phyloP scores from a whole-genome alignment of 1,140 invertebrate species.

The Drosophila melanogaster region Release_6_plus_ISO1_MT NT_033777.3:10753501-10754000 shows the following conservation, averaged over 20 bases:
- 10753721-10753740: constrained; percentile 86
- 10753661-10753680: too few species aligned
- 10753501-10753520: constrained; percentile 30
- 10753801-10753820: constrained; percentile 47
- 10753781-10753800: constrained; percentile 24
- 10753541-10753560: constrained; percentile 59
- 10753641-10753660: constrained; percentile 42
- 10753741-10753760: constrained; percentile 85
- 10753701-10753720: constrained; percentile 86
- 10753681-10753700: constrained; percentile 79
- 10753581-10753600: constrained; percentile 53
- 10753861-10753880: not conserved
- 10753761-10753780: constrained; percentile 84
- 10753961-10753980: too few species aligned
- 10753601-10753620: constrained; percentile 67
- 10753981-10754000: not conserved
- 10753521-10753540: constrained; percentile 55
- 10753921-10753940: too few species aligned
- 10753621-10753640: constrained; percentile 71
- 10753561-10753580: constrained; percentile 60
- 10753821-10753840: constrained; percentile 53
- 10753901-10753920: not conserved
- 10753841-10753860: constrained; percentile 61
- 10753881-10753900: not conserved
- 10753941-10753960: too few species aligned